phyloP scores from a whole-genome alignment of 2,888 invertebrate species.

The Sinotaia quadrata region DNA sequence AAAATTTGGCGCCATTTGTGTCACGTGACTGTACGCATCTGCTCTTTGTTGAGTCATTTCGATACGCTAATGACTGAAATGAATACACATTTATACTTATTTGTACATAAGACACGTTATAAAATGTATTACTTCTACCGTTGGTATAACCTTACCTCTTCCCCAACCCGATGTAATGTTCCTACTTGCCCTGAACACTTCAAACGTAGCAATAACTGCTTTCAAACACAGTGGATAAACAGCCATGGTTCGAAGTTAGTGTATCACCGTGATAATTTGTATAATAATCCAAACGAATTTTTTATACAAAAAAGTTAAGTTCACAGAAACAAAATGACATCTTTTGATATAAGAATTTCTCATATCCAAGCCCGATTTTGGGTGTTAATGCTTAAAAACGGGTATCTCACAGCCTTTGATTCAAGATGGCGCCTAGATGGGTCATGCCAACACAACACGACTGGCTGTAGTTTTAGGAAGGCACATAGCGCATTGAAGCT shows the following conservation, averaged over 20 bases:
- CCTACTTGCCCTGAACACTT: background rate
- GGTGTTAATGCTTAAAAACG: slow-evolving; percentile 11
- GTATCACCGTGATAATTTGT: too few relatives aligned
- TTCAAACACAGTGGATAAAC: too few relatives aligned
- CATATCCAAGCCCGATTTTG: background rate
- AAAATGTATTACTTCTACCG: too few relatives aligned
- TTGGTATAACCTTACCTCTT: slow-evolving; percentile 15
- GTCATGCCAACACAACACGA: slow-evolving; percentile 25
- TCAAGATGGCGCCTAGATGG: slow-evolving; percentile 27
- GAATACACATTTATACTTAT: too few relatives aligned
- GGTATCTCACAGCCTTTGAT: slow-evolving; percentile 15
- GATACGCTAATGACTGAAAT: too few relatives aligned
- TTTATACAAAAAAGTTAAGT: slow-evolving; percentile 1
- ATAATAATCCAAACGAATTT: too few relatives aligned
- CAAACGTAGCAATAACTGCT: too few relatives aligned
- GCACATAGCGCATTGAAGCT: background rate
- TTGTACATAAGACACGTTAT: too few relatives aligned
- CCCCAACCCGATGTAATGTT: slow-evolving; percentile 15
- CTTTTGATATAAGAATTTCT: background rate
- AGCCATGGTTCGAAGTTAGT: too few relatives aligned
- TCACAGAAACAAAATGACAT: slow-evolving; percentile 19
- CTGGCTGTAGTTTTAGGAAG: slow-evolving; percentile 18
- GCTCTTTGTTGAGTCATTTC: too few relatives aligned
- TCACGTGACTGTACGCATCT: too few relatives aligned
- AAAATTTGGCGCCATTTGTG: slow-evolving; percentile 4